Evolutionary conservation across 2,888 invertebrate genomes (phyloP).

Genomic region (Lithophane ornitopus): DNA sequence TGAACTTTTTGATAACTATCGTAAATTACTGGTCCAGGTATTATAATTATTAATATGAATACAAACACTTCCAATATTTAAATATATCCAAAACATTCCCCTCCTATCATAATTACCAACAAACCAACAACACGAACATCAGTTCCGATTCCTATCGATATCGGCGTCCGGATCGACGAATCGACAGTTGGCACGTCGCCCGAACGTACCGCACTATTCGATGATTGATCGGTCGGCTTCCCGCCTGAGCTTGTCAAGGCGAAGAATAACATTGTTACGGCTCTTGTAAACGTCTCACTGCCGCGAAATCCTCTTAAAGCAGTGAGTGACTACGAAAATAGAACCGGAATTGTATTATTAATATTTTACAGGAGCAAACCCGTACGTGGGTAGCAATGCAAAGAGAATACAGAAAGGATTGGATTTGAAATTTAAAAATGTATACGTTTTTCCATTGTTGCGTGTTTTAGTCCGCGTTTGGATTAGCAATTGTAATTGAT

Average conservation of each 20-base stretch:
- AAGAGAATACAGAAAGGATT: conserved; percentile 57
- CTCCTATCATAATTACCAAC: conserved; percentile 40
- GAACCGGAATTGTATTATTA: conserved; percentile 68
- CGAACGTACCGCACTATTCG: conserved; percentile 76
- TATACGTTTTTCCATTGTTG: conserved; percentile 41
- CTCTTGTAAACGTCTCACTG: conserved; percentile 86
- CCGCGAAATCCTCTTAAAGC: conserved; percentile 84
- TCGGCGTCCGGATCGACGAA: conserved; percentile 69
- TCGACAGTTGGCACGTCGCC: conserved; percentile 72
- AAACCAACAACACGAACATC: conserved; percentile 41
- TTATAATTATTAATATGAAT: not conserved
- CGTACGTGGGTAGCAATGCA: conserved; percentile 53
- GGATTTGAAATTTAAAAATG: conserved; percentile 65
- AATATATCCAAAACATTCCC: conserved; percentile 11
- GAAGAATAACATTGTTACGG: conserved; percentile 89
- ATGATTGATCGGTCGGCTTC: conserved; percentile 87
- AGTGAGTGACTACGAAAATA: conserved; percentile 71
- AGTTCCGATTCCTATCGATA: conserved; percentile 62
- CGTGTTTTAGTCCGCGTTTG: conserved; percentile 47
- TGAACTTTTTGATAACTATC: not conserved
- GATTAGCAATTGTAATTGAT: conserved; percentile 65
- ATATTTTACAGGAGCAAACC: conserved; percentile 62
- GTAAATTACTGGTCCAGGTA: not conserved
- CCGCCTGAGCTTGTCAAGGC: conserved; percentile 84
- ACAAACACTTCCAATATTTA: conserved; percentile 4